These are phyloP conservation scores for Mercenaria mercenaria DNA, from an alignment of 1,140 invertebrate species.

Conservation along the genomic window DNA sequence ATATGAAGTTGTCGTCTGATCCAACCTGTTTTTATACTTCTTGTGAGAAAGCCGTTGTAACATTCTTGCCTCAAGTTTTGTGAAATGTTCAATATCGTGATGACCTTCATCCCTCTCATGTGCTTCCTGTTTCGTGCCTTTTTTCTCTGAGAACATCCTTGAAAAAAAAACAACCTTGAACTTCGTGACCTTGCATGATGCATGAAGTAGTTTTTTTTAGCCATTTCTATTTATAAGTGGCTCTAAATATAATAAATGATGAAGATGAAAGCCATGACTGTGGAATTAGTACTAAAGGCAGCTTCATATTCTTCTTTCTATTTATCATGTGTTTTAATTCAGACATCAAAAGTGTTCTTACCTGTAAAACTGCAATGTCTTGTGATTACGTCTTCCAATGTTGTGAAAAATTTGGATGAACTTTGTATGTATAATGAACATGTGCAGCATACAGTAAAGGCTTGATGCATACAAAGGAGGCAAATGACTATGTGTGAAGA, in stretches of 20 bases:
- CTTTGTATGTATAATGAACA: not conserved
- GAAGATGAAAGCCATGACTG: constrained; percentile 3
- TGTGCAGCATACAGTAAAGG: not conserved
- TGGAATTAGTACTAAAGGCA: constrained; percentile 4
- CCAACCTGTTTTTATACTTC: constrained; percentile 15
- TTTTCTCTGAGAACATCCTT: constrained; percentile 28
- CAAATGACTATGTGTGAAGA: not conserved
- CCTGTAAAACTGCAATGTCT: not conserved
- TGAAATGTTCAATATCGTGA: constrained; percentile 37
- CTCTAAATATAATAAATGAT: not conserved
- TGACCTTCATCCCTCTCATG: constrained; percentile 43
- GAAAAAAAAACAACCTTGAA: not conserved
- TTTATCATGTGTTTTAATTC: not conserved
- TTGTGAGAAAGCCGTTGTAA: constrained; percentile 37
- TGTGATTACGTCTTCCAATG: constrained; percentile 9
- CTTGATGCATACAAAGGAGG: not conserved
- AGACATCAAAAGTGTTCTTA: constrained; percentile 20
- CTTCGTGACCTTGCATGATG: constrained; percentile 43
- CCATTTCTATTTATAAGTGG: constrained; percentile 44
- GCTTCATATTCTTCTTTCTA: not conserved
- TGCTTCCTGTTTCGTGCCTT: constrained; percentile 51
- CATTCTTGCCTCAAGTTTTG: constrained; percentile 45
- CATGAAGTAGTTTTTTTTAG: constrained; percentile 7
- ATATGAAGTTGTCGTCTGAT: constrained; percentile 84
- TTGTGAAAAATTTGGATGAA: constrained; percentile 8